A percentile compares a stretch with the other conserved stretches of the same genome.
phyloP scores from a whole-genome alignment of 2,113 vertebrate genomes.

The Pangasianodon hypophthalmus region DNA sequence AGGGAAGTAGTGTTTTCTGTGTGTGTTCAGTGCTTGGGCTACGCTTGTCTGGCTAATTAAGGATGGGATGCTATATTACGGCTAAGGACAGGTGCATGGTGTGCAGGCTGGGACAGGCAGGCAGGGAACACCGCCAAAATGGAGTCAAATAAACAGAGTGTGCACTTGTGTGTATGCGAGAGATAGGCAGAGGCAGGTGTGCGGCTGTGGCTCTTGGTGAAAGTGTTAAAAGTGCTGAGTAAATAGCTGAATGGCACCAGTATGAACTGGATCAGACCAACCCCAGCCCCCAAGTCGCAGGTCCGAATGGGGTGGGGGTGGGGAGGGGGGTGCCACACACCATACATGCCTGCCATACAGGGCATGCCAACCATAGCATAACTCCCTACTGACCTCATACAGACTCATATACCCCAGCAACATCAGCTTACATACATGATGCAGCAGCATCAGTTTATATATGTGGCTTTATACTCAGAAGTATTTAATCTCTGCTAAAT shows the following conservation, averaged over 20 bases:
- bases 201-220: constrained; percentile 66
- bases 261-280: constrained; percentile 63
- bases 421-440: background rate
- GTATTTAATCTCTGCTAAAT: background rate
- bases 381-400: constrained; percentile 55
- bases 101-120: constrained; percentile 60
- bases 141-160: constrained; percentile 16
- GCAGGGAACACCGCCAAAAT: constrained; percentile 41
- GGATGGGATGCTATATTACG: constrained; percentile 50
- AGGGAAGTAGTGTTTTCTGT: constrained; percentile 5
- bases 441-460: background rate
- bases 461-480: background rate
- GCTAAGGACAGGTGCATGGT: constrained; percentile 65
- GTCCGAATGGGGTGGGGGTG: constrained; percentile 7
- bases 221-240: constrained; percentile 69
- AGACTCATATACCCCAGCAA: background rate
- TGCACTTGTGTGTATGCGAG: constrained; percentile 41
- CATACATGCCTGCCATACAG: constrained; percentile 50
- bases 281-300: background rate
- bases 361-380: constrained; percentile 46
- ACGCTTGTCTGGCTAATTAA: constrained; percentile 37
- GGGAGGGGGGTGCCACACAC: constrained; percentile 48
- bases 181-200: constrained; percentile 72
- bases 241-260: constrained; percentile 49
- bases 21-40: constrained; percentile 22